These are phyloP conservation scores for Zygaena filipendulae DNA, from an alignment of 2,888 invertebrate species.

Conservation along the genomic window DNA sequence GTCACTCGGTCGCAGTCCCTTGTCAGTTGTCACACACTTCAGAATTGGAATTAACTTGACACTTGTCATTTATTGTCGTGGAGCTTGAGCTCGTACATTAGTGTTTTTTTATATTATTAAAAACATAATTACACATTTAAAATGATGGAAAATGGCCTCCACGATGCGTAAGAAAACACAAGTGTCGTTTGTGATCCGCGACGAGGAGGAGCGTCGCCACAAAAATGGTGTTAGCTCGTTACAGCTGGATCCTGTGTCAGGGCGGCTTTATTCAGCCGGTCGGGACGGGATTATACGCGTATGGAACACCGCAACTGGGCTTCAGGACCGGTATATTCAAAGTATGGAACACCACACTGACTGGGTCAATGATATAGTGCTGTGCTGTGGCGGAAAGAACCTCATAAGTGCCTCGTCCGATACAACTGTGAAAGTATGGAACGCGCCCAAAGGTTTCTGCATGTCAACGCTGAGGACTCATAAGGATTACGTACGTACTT, in stretches of 20 bases:
- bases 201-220: conserved; percentile 93
- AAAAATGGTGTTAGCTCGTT: conserved; percentile 96
- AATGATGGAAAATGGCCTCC: conserved; percentile 65
- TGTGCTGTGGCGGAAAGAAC: conserved; percentile 97
- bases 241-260: conserved; percentile 89
- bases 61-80: too few relatives aligned
- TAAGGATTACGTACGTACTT: conserved; percentile 97
- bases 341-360: conserved; percentile 99
- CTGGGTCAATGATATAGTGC: conserved; percentile 99
- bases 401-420: conserved; percentile 99
- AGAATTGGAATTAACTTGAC: too few relatives aligned
- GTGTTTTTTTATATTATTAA: too few relatives aligned
- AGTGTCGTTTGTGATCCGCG: conserved; percentile 98
- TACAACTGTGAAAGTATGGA: conserved; percentile 99
- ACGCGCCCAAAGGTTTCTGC: conserved; percentile 98
- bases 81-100: too few relatives aligned
- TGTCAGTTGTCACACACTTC: too few relatives aligned
- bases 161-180: conserved; percentile 71
- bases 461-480: conserved; percentile 99
- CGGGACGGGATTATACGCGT: conserved; percentile 97
- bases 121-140: too few relatives aligned
- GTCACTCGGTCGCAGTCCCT: too few relatives aligned
- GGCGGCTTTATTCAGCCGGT: conserved; percentile 94
- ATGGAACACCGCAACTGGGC: conserved; percentile 76
- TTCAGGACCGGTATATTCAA: conserved; percentile 78